These are phyloP conservation scores for Lepilemur septentrionalis DNA, from an alignment of 2,797 vertebrate species.

Conservation along the genomic window DNA sequence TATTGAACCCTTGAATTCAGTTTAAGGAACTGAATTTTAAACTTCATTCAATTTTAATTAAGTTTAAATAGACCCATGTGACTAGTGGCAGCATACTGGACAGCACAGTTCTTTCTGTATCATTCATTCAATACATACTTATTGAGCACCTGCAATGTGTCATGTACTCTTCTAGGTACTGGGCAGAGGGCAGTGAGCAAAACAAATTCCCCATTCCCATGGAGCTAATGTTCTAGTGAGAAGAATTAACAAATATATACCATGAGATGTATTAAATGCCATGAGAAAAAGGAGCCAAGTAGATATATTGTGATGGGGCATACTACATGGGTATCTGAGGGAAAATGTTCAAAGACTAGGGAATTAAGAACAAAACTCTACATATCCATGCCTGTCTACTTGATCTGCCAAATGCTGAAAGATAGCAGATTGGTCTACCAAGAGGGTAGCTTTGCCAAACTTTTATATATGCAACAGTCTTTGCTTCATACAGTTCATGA, in stretches of 20 bases:
- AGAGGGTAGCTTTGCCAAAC: neutral
- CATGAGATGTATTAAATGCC: neutral
- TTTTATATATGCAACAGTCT: neutral
- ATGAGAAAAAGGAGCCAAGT: neutral
- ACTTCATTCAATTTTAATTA: neutral
- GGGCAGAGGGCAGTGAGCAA: neutral
- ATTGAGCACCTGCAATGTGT: neutral
- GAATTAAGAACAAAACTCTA: neutral
- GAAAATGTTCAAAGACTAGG: neutral
- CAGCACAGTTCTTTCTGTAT: neutral
- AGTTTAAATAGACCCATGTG: neutral
- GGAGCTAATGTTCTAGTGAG: neutral
- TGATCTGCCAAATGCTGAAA: conserved; percentile 2
- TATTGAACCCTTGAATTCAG: neutral
- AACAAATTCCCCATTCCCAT: neutral
- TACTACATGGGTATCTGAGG: neutral
- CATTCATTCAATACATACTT: neutral
- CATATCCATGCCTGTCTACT: neutral
- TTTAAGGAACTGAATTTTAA: neutral
- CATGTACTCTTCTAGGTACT: neutral
- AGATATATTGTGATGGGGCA: neutral
- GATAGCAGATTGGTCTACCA: neutral
- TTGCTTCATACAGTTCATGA: neutral
- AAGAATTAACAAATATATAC: neutral
- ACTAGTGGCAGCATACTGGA: neutral